Percentiles rank a stretch among this genome's conserved stretches.
Conservation (phyloP, 2,113 vertebrate genomes). For the Xyrauchen texanus region DNA sequence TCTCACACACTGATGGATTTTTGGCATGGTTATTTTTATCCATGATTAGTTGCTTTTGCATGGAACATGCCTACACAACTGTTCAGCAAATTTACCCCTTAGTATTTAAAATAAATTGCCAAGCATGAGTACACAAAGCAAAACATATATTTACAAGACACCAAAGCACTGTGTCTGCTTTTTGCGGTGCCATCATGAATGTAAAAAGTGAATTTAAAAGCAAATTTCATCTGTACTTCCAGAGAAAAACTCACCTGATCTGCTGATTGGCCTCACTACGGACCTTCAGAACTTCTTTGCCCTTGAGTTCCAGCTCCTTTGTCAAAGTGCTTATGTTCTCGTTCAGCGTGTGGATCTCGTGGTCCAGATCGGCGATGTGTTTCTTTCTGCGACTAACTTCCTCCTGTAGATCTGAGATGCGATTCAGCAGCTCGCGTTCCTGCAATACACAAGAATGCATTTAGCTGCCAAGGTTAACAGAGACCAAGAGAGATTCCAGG, state of each 20-base stretch:
- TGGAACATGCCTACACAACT: too few relatives aligned
- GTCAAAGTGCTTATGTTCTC: conserved; percentile 94
- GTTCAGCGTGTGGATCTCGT: conserved; percentile 90
- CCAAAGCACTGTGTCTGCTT: too few relatives aligned
- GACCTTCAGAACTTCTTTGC: conserved; percentile 96
- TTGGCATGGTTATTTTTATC: too few relatives aligned
- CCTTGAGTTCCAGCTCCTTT: conserved; percentile 95
- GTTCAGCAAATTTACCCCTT: too few relatives aligned
- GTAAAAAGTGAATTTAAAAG: too few relatives aligned
- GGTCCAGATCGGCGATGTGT: conserved; percentile 92
- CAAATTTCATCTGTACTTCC: neutral
- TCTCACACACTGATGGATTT: too few relatives aligned
- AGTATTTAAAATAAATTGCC: too few relatives aligned
- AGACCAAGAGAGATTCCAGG: too few relatives aligned
- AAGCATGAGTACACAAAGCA: too few relatives aligned
- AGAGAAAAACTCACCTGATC: conserved; percentile 80
- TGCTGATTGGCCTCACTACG: conserved; percentile 97
- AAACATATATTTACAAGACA: too few relatives aligned
- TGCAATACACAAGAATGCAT: conserved; percentile 53
- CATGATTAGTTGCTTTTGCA: too few relatives aligned
- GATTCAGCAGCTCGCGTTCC: conserved; percentile 88
- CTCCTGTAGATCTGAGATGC: conserved; percentile 88
- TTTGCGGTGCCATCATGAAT: too few relatives aligned
- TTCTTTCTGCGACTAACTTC: conserved; percentile 89
- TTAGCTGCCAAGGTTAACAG: neutral